A percentile compares a stretch with the other conserved stretches of the same genome.
These are phyloP conservation scores for Drosophila prosaltans DNA, from an alignment of 1,140 invertebrate species.

Conservation along the genomic window DNA sequence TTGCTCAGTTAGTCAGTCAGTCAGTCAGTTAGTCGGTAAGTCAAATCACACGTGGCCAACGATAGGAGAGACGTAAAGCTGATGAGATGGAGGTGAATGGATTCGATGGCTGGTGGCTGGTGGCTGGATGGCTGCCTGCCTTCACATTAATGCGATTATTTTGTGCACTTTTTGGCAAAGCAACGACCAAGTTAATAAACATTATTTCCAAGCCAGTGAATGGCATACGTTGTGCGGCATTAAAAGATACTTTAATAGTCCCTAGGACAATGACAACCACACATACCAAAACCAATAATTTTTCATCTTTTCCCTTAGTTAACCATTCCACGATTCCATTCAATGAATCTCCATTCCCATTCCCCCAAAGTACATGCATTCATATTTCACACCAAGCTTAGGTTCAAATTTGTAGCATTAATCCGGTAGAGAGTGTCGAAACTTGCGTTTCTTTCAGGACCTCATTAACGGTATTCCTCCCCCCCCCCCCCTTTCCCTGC, in stretches of 20 bases:
- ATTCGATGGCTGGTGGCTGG: background rate
- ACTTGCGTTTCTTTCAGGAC: slow-evolving; percentile 49
- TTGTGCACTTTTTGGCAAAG: slow-evolving; percentile 77
- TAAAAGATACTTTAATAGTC: slow-evolving; percentile 79
- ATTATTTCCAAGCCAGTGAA: slow-evolving; percentile 82
- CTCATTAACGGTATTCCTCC: slow-evolving; percentile 62
- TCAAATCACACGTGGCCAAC: slow-evolving; percentile 65
- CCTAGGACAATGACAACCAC: slow-evolving; percentile 57
- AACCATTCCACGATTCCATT: no score
- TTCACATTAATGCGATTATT: slow-evolving; percentile 79
- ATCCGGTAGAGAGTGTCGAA: slow-evolving; percentile 51
- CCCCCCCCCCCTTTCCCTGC: background rate
- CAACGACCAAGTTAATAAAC: slow-evolving; percentile 60
- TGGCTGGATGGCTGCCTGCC: slow-evolving; percentile 24
- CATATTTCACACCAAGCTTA: slow-evolving; percentile 74
- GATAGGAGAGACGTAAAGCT: background rate
- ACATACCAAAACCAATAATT: slow-evolving; percentile 58
- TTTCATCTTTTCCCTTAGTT: slow-evolving; percentile 29
- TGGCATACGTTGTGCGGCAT: slow-evolving; percentile 65
- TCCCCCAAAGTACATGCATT: background rate
- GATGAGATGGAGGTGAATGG: background rate
- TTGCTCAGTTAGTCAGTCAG: slow-evolving; percentile 28
- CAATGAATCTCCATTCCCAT: background rate
- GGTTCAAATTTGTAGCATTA: slow-evolving; percentile 71
- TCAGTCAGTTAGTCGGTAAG: slow-evolving; percentile 50